These are phyloP conservation scores for Percopsis transmontana DNA, from an alignment of 2,113 vertebrate genomes.

Conservation along the genomic window DNA sequence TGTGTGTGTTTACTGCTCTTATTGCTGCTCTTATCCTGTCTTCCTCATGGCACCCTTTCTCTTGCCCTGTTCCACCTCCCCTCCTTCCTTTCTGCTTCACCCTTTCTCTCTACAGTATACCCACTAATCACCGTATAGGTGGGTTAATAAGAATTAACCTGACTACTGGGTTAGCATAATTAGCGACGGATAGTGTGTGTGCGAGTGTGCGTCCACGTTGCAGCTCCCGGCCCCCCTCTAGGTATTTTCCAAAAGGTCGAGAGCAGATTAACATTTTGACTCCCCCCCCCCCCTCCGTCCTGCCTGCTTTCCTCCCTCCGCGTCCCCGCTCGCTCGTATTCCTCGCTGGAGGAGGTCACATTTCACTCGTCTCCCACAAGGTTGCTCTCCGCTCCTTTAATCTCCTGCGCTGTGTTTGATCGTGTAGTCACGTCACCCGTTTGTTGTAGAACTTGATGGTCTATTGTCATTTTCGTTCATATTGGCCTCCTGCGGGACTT, in stretches of 20 bases:
- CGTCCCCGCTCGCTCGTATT: background rate
- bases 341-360: background rate
- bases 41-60: slow-evolving; percentile 30
- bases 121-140: slow-evolving; percentile 20
- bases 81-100: background rate
- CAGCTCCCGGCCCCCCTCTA: slow-evolving; percentile 27
- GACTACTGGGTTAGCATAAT: slow-evolving; percentile 44
- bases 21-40: slow-evolving; percentile 46
- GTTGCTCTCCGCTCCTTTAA: background rate
- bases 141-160: slow-evolving; percentile 43
- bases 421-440: background rate
- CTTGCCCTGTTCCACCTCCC: slow-evolving; percentile 3
- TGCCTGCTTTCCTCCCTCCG: background rate
- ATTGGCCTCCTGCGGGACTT: slow-evolving; percentile 11
- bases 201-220: background rate
- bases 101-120: slow-evolving; percentile 30
- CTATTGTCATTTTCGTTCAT: slow-evolving; percentile 5
- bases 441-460: slow-evolving; percentile 3
- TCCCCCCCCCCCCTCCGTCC: background rate
- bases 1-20: slow-evolving; percentile 35
- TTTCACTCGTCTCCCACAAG: background rate
- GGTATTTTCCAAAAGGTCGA: slow-evolving; percentile 54
- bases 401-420: background rate
- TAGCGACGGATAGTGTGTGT: slow-evolving; percentile 13
- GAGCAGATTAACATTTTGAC: slow-evolving; percentile 61